Base-by-base conservation (phyloP, 2,888 invertebrate species). In the Caenorhabditis panamensis region DNA sequence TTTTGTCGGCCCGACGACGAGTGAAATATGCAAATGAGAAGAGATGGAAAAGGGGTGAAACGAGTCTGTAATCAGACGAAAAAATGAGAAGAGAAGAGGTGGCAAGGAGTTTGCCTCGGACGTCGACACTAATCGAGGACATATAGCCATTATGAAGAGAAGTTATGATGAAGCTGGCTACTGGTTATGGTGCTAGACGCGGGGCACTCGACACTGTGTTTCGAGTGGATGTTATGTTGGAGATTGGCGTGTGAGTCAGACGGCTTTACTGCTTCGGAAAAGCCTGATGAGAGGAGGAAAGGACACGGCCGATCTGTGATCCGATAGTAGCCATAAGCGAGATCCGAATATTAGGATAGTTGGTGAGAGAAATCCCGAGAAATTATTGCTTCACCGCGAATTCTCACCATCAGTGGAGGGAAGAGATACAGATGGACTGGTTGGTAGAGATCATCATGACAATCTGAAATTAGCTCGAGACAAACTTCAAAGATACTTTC, bases 11-110 rank as follows among this genome's bases (percentile, higher is more conserved):
- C n/a, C n/a, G n/a, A n/a, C n/a, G n/a, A n/a, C n/a, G n/a, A n/a
- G n/a, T n/a, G 20, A 47, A 11, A 41, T 69, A 61, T 61, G 69
- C 51, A 69, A 69, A 69, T 68, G 68, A 58, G 28, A 28, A 26
- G 28, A 28, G 58, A 20, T 5, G 31, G 13, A 2, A 16, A 16
- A n/a, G 58, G 4, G 31, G 26, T 2, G 36, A 41, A 41, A 24
- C 41, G 36, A 36, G 41, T 41, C 59, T 59, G 59, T 41, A 59
- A 59, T 41, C 59, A 59, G 59, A 59, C 41, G 41, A 22, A 36
- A 58, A 58, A 53, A 53, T 22, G 49, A 53, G 26, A 36, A n/a
- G 54, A 66, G 8, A 26, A 24, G 56, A 56, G 47, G 31, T 54
- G 47, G 58, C 20, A 69, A 61, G 51, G 51, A 69, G 69, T 59